Evolutionary conservation across 2,797 vertebrate genomes (phyloP).

Genomic region (Coreius guichenoti): DNA sequence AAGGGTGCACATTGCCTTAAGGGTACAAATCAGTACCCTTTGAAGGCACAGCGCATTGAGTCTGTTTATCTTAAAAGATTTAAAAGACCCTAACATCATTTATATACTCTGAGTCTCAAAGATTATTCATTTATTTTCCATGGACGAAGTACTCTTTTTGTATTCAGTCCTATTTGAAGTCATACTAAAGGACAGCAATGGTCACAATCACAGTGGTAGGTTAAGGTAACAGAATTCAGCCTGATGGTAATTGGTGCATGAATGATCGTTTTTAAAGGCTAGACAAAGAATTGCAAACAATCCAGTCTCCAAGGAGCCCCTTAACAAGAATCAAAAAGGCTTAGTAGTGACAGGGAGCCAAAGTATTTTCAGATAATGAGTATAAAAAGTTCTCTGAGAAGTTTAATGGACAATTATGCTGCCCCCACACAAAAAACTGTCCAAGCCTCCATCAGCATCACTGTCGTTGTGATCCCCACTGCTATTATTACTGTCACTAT

Average conservation of each 20-base stretch:
- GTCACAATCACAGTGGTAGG: conserved; percentile 24
- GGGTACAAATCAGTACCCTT: not conserved
- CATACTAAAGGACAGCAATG: not conserved
- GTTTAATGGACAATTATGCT: conserved; percentile 41
- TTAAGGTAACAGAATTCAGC: conserved; percentile 30
- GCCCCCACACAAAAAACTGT: conserved; percentile 16
- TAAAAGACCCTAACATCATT: conserved; percentile 2
- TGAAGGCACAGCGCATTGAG: not conserved
- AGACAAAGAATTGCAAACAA: conserved; percentile 35
- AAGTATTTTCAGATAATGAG: conserved; percentile 53
- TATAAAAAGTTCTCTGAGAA: conserved; percentile 24
- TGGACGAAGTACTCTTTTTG: not conserved
- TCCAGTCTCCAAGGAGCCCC: conserved; percentile 35
- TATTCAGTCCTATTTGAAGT: not conserved
- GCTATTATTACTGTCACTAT: conserved; percentile 18
- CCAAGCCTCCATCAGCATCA: conserved; percentile 9
- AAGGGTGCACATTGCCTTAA: not conserved
- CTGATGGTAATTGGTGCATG: conserved; percentile 34
- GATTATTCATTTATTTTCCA: not conserved
- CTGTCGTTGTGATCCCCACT: not conserved
- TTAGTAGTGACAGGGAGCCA: conserved; percentile 27
- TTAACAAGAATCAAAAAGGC: conserved; percentile 40
- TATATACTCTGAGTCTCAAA: not conserved
- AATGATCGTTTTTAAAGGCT: conserved; percentile 46
- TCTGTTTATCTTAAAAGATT: not conserved